phyloP scores from a whole-genome alignment of 2,888 invertebrate genomes.

The Sphaerophoria taeniata region DNA sequence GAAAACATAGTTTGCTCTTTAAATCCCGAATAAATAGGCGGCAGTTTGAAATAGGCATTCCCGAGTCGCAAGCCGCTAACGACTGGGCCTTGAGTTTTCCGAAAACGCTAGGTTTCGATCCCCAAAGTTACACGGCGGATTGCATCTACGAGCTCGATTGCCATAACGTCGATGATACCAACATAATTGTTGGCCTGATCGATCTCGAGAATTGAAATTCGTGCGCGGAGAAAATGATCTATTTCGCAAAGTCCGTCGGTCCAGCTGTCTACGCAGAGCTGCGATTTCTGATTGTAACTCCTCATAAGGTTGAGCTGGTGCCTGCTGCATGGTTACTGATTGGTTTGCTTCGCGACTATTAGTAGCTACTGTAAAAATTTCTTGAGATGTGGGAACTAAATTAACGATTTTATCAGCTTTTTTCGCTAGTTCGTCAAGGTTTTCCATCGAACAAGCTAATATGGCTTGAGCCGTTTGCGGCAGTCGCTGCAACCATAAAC shows the following conservation, averaged over 20 bases:
- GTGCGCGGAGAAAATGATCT: background rate
- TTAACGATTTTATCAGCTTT: background rate
- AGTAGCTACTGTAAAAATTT: background rate
- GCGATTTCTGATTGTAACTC: background rate
- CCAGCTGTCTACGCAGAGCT: background rate
- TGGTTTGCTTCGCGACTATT: background rate
- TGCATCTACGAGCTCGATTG: background rate
- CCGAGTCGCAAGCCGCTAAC: conserved; percentile 27
- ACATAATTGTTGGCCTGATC: background rate
- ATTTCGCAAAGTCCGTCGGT: background rate
- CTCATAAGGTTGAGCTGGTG: background rate
- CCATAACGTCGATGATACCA: conserved; percentile 10
- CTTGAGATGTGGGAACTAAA: background rate
- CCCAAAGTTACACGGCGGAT: background rate
- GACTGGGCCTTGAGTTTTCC: conserved; percentile 20
- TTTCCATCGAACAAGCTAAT: background rate
- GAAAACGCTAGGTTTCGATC: background rate
- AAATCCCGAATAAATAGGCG: conserved; percentile 1
- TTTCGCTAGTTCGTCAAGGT: background rate
- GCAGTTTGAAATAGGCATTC: background rate
- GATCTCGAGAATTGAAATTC: background rate
- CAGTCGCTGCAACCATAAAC: conserved; percentile 1
- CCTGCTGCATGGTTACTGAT: background rate
- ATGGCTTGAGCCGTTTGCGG: conserved; percentile 2
- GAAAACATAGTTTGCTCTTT: background rate